These are phyloP conservation scores for Mantis religiosa DNA, from an alignment of 2,888 invertebrate species.

Conservation along the genomic window DNA sequence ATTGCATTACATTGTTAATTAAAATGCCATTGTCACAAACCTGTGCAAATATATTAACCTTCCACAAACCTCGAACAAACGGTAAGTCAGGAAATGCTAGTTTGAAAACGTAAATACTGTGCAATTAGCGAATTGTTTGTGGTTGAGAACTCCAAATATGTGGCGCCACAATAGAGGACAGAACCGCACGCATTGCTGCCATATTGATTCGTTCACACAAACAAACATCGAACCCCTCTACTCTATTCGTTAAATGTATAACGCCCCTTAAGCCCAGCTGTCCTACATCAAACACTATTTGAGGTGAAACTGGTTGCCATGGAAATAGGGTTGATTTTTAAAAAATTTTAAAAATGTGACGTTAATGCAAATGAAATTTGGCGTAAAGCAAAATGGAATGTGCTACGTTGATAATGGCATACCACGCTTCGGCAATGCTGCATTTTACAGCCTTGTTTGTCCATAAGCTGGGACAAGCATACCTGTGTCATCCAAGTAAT, in stretches of 20 bases:
- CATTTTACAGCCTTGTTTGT: background rate
- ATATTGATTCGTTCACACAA: background rate
- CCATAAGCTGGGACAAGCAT: background rate
- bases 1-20: background rate
- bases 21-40: background rate
- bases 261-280: background rate
- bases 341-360: background rate
- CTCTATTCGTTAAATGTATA: background rate
- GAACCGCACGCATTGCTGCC: background rate
- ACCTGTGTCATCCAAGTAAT: no score
- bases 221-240: background rate
- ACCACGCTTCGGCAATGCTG: background rate
- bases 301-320: background rate
- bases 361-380: background rate
- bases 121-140: background rate
- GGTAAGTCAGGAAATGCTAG: background rate
- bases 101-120: background rate
- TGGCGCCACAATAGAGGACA: background rate
- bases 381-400: background rate
- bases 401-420: background rate
- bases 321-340: background rate
- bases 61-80: background rate
- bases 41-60: background rate
- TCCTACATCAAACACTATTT: background rate
- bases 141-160: background rate